These are phyloP conservation scores for Symphodus melops DNA, from an alignment of 2,113 vertebrate species.

Conservation along the genomic window DNA sequence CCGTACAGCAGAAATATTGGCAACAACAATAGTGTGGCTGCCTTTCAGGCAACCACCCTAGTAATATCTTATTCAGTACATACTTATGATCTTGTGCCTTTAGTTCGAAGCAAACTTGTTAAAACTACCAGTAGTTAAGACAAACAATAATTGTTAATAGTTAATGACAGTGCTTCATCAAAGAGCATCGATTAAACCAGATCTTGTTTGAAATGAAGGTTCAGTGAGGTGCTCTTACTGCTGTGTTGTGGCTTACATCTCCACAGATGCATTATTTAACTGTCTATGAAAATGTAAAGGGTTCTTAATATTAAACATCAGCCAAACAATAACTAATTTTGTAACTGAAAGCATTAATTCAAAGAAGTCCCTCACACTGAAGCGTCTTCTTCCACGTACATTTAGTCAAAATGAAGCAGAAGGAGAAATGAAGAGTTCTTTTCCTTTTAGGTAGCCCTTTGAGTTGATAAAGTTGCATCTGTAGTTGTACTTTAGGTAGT, in stretches of 20 bases:
- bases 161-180: not conserved
- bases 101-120: not conserved
- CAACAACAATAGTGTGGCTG: too few relatives aligned
- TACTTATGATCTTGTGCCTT: not conserved
- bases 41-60: too few relatives aligned
- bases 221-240: not conserved
- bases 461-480: too few relatives aligned
- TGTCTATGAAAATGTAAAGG: not conserved
- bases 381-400: too few relatives aligned
- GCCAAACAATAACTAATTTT: too few relatives aligned
- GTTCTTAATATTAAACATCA: not conserved
- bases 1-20: too few relatives aligned
- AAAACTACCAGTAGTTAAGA: not conserved
- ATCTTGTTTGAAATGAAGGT: not conserved
- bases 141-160: not conserved
- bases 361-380: too few relatives aligned
- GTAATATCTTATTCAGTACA: not conserved
- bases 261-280: conserved; percentile 1
- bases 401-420: too few relatives aligned
- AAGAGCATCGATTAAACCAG: not conserved
- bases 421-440: too few relatives aligned
- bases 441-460: too few relatives aligned
- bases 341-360: too few relatives aligned
- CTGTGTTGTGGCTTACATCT: not conserved
- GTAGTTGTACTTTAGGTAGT: too few relatives aligned